A percentile compares a stretch with the other conserved stretches of the same genome.
Evolutionary conservation across 2,797 vertebrate genomes (phyloP).

Genomic region (Gymnoscopelus braueri): DNA sequence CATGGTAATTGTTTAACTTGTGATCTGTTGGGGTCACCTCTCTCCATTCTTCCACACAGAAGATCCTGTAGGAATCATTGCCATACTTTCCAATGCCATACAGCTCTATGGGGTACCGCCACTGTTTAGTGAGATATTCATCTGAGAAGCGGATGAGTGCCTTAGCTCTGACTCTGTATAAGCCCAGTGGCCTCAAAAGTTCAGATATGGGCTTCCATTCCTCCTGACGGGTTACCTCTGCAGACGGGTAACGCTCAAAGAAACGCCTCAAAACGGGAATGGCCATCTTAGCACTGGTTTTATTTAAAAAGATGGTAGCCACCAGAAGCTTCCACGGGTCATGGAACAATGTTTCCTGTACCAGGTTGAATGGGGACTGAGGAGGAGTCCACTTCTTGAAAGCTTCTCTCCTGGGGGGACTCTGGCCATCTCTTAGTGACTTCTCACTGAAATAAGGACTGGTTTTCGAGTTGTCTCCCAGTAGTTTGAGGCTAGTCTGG

Average conservation of each 20-base stretch:
- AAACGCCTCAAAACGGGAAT: conserved; percentile 95
- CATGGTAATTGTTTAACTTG: conserved; percentile 91
- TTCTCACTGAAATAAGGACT: conserved; percentile 92
- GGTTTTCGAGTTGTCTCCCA: conserved; percentile 85
- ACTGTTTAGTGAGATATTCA: conserved; percentile 90
- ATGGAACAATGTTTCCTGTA: conserved; percentile 97
- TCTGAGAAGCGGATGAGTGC: conserved; percentile 92
- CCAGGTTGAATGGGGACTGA: conserved; percentile 92
- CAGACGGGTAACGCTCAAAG: conserved; percentile 89
- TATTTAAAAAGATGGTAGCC: conserved; percentile 96
- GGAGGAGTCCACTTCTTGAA: conserved; percentile 97
- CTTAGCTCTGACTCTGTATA: conserved; percentile 92
- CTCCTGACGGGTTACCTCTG: conserved; percentile 84
- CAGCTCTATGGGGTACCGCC: conserved; percentile 94
- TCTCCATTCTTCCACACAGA: conserved; percentile 96
- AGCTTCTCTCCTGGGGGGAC: conserved; percentile 88
- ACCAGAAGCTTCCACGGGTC: conserved; percentile 96
- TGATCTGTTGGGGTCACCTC: conserved; percentile 94
- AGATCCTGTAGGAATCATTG: conserved; percentile 97
- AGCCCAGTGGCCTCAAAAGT: conserved; percentile 90
- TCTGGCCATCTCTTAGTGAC: conserved; percentile 80
- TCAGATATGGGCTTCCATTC: conserved; percentile 90
- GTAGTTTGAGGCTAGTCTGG: conserved; percentile 76
- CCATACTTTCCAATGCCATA: conserved; percentile 97
- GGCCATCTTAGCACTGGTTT: conserved; percentile 93